phyloP scores from a whole-genome alignment of 2,888 invertebrate genomes.

The Spilarctia lutea region DNA sequence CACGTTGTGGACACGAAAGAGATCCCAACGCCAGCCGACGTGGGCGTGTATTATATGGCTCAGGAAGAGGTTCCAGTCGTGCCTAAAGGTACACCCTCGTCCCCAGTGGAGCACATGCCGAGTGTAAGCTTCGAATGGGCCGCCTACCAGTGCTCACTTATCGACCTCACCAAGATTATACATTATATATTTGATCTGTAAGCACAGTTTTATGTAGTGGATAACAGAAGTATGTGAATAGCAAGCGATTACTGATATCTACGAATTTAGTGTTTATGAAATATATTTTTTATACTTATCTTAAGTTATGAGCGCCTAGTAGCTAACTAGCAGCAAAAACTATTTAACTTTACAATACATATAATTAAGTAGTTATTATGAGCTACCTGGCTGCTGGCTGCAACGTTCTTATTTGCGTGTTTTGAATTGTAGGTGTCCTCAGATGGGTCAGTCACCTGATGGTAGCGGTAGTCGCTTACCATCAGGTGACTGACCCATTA shows the following conservation, averaged over 20 bases:
- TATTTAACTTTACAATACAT: too few species aligned
- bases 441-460: too few species aligned
- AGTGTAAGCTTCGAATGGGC: conserved; percentile 59
- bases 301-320: too few species aligned
- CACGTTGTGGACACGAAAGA: conserved; percentile 58
- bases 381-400: too few species aligned
- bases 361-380: too few species aligned
- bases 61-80: conserved; percentile 45
- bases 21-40: conserved; percentile 67
- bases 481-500: too few species aligned
- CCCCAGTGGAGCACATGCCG: not conserved
- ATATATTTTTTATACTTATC: too few species aligned
- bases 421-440: too few species aligned
- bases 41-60: conserved; percentile 65
- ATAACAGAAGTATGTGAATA: not conserved
- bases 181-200: conserved; percentile 82
- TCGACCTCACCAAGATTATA: conserved; percentile 73
- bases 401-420: too few species aligned
- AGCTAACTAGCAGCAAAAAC: too few species aligned
- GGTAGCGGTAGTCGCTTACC: too few species aligned
- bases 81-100: not conserved
- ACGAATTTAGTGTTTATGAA: too few species aligned
- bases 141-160: conserved; percentile 67
- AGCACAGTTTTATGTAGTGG: conserved; percentile 47
- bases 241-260: not conserved